Conservation (phyloP, 2,888 invertebrate genomes). For the Eurytoma californica region DNA sequence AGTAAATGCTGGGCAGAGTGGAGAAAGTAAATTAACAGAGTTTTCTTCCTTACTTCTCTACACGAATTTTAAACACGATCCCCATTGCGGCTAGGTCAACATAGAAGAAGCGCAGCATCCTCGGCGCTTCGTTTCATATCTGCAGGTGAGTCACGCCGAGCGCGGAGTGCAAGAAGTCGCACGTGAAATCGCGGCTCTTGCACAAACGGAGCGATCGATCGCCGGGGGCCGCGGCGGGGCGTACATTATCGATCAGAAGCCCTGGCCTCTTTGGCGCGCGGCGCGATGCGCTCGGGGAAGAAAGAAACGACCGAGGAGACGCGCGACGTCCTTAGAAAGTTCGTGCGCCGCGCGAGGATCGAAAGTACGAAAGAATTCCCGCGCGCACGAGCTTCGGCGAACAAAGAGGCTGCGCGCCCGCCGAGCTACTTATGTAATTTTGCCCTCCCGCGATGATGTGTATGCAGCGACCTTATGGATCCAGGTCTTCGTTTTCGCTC, state of each 20-base stretch:
- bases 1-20: no score
- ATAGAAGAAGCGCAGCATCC: no score
- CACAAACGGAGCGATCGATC: not conserved
- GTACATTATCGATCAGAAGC: slow-evolving; percentile 23
- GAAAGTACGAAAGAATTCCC: slow-evolving; percentile 46
- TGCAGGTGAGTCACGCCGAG: no score
- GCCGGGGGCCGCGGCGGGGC: not conserved
- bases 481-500: no score
- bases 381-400: slow-evolving; percentile 16
- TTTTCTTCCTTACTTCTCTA: no score
- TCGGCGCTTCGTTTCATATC: no score
- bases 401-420: slow-evolving; percentile 41
- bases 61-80: no score
- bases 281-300: not conserved
- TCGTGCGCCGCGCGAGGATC: slow-evolving; percentile 33
- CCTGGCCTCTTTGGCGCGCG: slow-evolving; percentile 34
- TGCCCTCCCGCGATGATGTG: not conserved
- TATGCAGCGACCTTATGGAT: no score
- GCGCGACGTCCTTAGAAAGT: slow-evolving; percentile 48
- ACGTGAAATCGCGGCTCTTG: not conserved
- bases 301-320: slow-evolving; percentile 6
- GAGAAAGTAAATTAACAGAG: no score
- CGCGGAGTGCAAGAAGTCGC: not conserved
- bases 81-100: no score
- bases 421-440: not conserved